Base-by-base conservation (phyloP, 2,888 invertebrate genomes). In the Flexamia atlantica region DNA sequence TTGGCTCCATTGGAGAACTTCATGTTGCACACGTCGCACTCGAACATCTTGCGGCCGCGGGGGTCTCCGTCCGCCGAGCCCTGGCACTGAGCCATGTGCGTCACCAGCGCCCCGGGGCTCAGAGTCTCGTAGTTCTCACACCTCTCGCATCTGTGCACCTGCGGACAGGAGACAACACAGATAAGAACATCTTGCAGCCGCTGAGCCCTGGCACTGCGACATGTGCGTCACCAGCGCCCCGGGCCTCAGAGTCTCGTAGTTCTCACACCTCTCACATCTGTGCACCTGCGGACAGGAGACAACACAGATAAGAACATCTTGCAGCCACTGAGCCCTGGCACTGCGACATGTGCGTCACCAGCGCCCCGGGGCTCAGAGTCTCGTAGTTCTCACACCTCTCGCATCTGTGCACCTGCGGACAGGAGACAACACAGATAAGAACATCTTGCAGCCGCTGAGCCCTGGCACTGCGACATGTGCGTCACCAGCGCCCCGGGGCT, bases 1-100 rank as follows among this genome's bases (percentile, higher is more conserved):
- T 98, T 98, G 74, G 98, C 98, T 88, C 97, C 97, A 90, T 98
- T 97, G 25, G 97, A 97, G 91, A 98, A 98, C 91, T 97, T 97
- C 97, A 98, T 97, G 90, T 97, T 97, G 91, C 98, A 98, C 83
- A 98, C 97, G 91, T 98, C 98, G 90, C 98, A 98, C 90, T 97
- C 97, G 89, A 97, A 98, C 89, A 97, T 94, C 90, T 97, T 97
- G 87, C 97, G 93, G 64, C 94, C 92, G 87, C 94, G 91, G 10
- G 88, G 89, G 88, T 91, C 90, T 87, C 91, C 89, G 87, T 89
- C 89, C 87, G 88, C 88, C 25, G 82, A 23, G 46, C 84, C 87
- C 87, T 92, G 89, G 88, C 93, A 92, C 89, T 94, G 94, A 85
- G 64, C 3, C 90, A 95, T 93, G 90, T 97, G 97, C 84, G 95